Base-by-base conservation (phyloP, 2,113 vertebrate species). In the Hippocampus zosterae region DNA sequence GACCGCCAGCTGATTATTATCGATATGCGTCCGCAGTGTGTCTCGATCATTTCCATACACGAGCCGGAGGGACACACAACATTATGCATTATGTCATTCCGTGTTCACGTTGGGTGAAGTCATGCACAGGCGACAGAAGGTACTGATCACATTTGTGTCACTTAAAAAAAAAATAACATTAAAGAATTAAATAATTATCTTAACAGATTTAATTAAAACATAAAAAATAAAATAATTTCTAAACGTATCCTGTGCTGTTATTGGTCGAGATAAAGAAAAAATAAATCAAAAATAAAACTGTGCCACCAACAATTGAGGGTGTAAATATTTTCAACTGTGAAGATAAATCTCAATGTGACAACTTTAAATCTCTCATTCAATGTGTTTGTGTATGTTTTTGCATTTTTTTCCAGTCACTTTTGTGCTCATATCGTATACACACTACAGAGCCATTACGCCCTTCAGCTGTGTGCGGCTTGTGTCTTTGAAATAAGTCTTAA, bases 401-500 rank as follows among this genome's bases (percentile, higher is more conserved):
- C 15, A 4, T 53, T 53, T 53, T 53, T 27, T 27, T 18, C 18
- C 65, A 55, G 19, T 67, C 65, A 13, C n/a, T 19, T 67, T 67
- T 55, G 27, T 1, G 29, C 13, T 67, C 6, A 33, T 52, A 16
- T 5, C 44, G 15, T 19, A 23, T 71, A 48, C 46, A 29, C 46
- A 27, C 5, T n/a, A 42, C 37, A 9, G 12, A 25, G 10, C 63
- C 41, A 67, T 72, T 62, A 69, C 18, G 21, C 66, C 67, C 33
- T 46, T 41, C 52, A n/a, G 13, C 33, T 41, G 48, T 41, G 37
- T 12, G 37, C 55, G 9, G 50, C 61, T 72, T 59, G 67, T 74
- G 68, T 76, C 46, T 84, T 73, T 69, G 66, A 77, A 74, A 75
- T 70, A 83, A 81, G 78, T 56, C 67, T 81, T 82, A 53, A 67